Evolutionary conservation across 2,113 vertebrate genomes (phyloP).

Genomic region (Phylloscopus trochilus): DNA sequence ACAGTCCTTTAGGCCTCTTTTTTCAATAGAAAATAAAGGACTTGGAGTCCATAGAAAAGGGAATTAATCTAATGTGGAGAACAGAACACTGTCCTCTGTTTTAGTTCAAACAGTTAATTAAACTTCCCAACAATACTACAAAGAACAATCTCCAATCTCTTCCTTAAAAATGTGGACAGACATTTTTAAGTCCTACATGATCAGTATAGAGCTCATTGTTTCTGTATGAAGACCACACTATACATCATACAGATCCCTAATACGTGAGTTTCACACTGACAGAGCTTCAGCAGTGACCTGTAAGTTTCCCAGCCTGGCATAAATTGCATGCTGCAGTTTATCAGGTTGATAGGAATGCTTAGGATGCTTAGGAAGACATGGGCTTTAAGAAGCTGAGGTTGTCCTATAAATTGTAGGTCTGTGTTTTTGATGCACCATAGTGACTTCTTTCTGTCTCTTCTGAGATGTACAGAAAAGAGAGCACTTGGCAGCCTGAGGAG

Average conservation of each 20-base stretch:
- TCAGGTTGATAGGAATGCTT: not conserved
- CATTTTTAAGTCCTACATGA: not conserved
- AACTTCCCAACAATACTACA: not conserved
- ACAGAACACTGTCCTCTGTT: not conserved
- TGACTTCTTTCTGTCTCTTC: not conserved
- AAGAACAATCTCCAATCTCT: not conserved
- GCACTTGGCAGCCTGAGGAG: not conserved
- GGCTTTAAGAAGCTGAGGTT: not conserved
- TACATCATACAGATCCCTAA: not conserved
- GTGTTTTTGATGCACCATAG: accelerated
- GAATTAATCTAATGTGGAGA: not conserved
- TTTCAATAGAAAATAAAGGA: not conserved
- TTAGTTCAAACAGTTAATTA: not conserved
- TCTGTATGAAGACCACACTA: not conserved
- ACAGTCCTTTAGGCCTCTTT: not conserved
- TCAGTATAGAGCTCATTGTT: not conserved
- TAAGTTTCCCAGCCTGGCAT: not conserved
- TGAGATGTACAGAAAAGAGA: not conserved
- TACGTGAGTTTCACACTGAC: not conserved
- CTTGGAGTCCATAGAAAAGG: not conserved
- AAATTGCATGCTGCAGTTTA: not conserved
- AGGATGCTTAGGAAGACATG: not conserved
- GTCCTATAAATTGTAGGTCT: not conserved
- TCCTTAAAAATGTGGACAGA: not conserved
- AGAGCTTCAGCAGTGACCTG: not conserved